Base-by-base conservation (phyloP, 2,113 vertebrate genomes). In the Euleptes europaea region DNA sequence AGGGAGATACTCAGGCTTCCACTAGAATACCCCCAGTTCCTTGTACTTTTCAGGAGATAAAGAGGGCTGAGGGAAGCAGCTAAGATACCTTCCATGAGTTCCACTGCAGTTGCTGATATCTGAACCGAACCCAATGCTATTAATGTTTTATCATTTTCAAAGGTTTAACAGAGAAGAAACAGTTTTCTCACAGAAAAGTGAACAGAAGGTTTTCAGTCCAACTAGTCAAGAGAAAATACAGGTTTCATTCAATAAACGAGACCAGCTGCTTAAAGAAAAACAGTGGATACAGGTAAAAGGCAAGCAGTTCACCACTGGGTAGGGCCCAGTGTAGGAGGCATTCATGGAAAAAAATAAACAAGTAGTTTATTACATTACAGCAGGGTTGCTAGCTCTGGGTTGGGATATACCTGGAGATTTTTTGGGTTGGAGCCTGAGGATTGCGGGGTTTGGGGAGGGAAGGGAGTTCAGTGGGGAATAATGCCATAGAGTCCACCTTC, bases 261-360 rank as follows among this genome's bases (percentile, higher is more conserved):
- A 80, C 8, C 84, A 80, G 67, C n/a, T 85, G 23, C 5, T 85
- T 72, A 69, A 80, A 63, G 84, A 85, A 80, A 85, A 85, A 33
- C 51, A 38, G 23, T 49, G 54, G 84, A 85, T 85, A 79, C 84
- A 85, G 84, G 84, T 85, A 85, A 65, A 40, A 26, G 44, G 49
- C 44, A 65, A 17, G 15, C 60, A 5, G 72, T 65, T 5, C 1
- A 72, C 40, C 54, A 54, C 33, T 17, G 33, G 33, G n/a, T 31
- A 19, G 60, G n/a, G n/a, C 4, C 38, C 38, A 14, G 35, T n/a
- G n/a, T 65, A 35, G 10, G 6, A n/a, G 12, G 51, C 23, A 38
- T 49, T 65, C 38, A 54, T 31, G 10, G 54, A 57, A 13, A 76
- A 5, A 76, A n/a, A 26, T 21, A 69, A 51, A n/a, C 26, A 76